Evolutionary conservation across 2,888 invertebrate genomes (phyloP).

Genomic region (Silvanus unidentatus): DNA sequence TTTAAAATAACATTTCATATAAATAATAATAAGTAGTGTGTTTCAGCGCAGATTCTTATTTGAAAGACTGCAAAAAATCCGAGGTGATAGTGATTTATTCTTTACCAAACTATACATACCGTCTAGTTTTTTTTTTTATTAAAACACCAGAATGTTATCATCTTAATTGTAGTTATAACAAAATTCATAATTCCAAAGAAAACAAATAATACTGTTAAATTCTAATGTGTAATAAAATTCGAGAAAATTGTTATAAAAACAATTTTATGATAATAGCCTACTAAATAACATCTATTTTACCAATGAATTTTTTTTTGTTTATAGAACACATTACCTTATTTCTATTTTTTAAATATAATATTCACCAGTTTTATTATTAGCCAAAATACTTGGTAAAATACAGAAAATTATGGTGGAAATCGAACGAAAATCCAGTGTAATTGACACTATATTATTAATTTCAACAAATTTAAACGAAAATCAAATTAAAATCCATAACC

Average conservation of each 20-base stretch:
- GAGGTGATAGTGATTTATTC: constrained; percentile 25
- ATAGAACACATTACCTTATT: constrained; percentile 43
- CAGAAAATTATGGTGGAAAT: background rate
- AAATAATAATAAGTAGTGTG: constrained; percentile 38
- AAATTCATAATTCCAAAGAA: constrained; percentile 16
- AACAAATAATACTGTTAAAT: constrained; percentile 21
- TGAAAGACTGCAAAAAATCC: constrained; percentile 27
- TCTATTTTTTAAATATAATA: constrained; percentile 1
- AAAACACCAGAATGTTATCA: constrained; percentile 24
- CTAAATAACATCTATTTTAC: constrained; percentile 43
- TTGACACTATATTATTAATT: too few species aligned
- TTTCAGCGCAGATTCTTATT: constrained; percentile 23
- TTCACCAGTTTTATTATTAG: background rate
- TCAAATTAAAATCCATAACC: too few species aligned
- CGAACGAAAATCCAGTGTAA: background rate
- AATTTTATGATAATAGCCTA: constrained; percentile 35
- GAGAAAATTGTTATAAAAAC: constrained; percentile 33
- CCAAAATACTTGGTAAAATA: background rate
- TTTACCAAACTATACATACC: constrained; percentile 37
- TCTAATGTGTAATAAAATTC: constrained; percentile 7
- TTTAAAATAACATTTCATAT: constrained; percentile 44
- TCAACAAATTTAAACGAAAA: too few species aligned
- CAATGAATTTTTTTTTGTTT: constrained; percentile 37
- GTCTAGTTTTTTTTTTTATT: constrained; percentile 29
- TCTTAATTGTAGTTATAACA: constrained; percentile 25